These are phyloP conservation scores for Tragelaphus eurycerus DNA, from an alignment of 2,797 vertebrate genomes.

Conservation along the genomic window DNA sequence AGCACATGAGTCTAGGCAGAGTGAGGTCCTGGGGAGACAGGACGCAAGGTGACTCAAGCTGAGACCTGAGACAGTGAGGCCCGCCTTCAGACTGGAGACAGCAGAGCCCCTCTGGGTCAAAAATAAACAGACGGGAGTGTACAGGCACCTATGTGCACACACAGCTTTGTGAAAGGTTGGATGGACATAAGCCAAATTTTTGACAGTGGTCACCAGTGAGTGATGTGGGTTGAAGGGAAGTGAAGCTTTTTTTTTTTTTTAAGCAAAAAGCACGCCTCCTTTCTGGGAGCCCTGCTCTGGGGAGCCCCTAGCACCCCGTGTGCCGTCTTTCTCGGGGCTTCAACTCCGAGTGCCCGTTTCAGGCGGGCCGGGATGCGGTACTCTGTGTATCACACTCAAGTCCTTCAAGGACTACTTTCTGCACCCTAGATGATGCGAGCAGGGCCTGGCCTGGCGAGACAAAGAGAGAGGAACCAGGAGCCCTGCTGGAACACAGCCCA, in stretches of 20 bases:
- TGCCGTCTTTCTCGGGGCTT: background rate
- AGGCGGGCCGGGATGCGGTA: background rate
- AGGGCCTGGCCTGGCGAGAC: background rate
- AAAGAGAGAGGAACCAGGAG: background rate
- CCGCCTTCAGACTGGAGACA: background rate
- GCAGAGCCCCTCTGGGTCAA: background rate
- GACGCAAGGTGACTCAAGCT: background rate
- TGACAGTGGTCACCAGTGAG: background rate
- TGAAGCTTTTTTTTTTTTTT: background rate
- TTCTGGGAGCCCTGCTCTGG: background rate
- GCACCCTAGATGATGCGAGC: fast-evolving
- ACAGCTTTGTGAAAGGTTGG: background rate
- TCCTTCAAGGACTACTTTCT: background rate
- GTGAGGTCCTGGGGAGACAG: background rate
- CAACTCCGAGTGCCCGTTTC: background rate
- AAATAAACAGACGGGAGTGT: fast-evolving
- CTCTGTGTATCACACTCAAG: no score
- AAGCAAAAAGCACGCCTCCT: background rate
- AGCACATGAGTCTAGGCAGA: background rate
- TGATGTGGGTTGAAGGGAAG: background rate
- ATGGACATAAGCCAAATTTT: background rate
- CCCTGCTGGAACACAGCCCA: background rate
- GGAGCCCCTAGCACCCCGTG: fast-evolving
- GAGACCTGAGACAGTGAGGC: background rate
- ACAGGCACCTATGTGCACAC: fast-evolving